phyloP scores from a whole-genome alignment of 2,888 invertebrate genomes.

The Graphium colonna region DNA sequence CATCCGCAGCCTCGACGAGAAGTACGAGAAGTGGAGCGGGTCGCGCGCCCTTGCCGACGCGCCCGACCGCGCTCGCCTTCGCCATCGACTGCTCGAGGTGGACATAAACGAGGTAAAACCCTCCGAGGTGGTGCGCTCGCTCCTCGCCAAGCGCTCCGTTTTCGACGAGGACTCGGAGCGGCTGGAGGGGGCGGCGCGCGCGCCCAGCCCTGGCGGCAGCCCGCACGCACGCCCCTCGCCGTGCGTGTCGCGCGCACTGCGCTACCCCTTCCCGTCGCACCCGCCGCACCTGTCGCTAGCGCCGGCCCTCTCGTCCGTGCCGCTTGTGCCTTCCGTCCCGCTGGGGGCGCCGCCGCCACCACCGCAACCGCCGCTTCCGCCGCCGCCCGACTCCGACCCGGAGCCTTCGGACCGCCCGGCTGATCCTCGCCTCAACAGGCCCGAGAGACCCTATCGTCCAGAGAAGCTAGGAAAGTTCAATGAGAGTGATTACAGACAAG shows the following conservation, averaged over 20 bases:
- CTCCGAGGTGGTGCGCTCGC: slow-evolving; percentile 95
- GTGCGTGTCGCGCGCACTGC: slow-evolving; percentile 30
- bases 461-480: slow-evolving; percentile 42
- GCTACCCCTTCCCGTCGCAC: slow-evolving; percentile 83
- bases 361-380: slow-evolving; percentile 13
- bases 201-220: slow-evolving; percentile 80
- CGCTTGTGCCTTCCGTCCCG: slow-evolving; percentile 10
- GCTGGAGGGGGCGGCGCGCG: slow-evolving; percentile 92
- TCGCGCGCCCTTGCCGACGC: slow-evolving; percentile 80
- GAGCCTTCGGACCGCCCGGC: slow-evolving; percentile 34
- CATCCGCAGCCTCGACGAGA: slow-evolving; percentile 94
- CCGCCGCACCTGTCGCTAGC: slow-evolving; percentile 82
- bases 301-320: slow-evolving; percentile 15
- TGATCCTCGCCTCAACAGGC: slow-evolving; percentile 44
- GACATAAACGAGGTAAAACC: slow-evolving; percentile 92
- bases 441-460: slow-evolving; percentile 37
- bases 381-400: slow-evolving; percentile 11
- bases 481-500: slow-evolving; percentile 46
- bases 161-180: slow-evolving; percentile 98
- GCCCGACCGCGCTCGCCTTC: slow-evolving; percentile 80
- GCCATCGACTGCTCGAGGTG: slow-evolving; percentile 88
- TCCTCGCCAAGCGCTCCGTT: slow-evolving; percentile 94
- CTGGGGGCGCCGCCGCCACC: slow-evolving; percentile 6
- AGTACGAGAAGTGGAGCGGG: slow-evolving; percentile 93
- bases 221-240: slow-evolving; percentile 66